These are phyloP conservation scores for Leptopilina boulardi DNA, from an alignment of 1,140 invertebrate species.

Conservation along the genomic window DNA sequence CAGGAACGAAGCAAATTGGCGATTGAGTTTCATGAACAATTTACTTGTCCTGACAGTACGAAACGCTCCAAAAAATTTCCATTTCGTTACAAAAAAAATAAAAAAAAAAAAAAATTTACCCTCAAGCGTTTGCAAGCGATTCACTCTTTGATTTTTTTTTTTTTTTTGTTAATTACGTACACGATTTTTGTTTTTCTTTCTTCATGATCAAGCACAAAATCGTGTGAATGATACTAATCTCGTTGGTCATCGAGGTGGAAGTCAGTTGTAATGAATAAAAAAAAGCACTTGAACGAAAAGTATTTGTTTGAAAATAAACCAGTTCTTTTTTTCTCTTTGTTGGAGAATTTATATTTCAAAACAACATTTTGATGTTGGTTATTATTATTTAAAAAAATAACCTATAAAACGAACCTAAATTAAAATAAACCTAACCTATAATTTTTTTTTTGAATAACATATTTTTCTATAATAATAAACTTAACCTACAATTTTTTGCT, in stretches of 20 bases:
- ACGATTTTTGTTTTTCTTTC: neutral
- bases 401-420: too few relatives aligned
- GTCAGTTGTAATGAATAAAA: constrained; percentile 62
- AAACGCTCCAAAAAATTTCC: neutral
- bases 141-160: neutral
- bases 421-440: too few relatives aligned
- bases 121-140: neutral
- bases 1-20: constrained; percentile 16
- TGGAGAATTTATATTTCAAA: too few relatives aligned
- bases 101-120: neutral
- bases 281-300: constrained; percentile 60
- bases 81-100: neutral
- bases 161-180: neutral
- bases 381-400: too few relatives aligned
- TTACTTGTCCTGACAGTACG: neutral
- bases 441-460: too few relatives aligned
- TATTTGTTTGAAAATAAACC: constrained; percentile 53
- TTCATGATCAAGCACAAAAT: constrained; percentile 47
- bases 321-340: constrained; percentile 17
- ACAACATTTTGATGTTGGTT: too few relatives aligned
- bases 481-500: too few relatives aligned
- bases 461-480: too few relatives aligned
- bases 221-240: constrained; percentile 71
- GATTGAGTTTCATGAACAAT: constrained; percentile 15
- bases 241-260: constrained; percentile 64